A percentile compares a stretch with the other conserved stretches of the same genome.
Conservation (phyloP, 1,140 invertebrate species). For the Conopomorpha cramerella region DNA sequence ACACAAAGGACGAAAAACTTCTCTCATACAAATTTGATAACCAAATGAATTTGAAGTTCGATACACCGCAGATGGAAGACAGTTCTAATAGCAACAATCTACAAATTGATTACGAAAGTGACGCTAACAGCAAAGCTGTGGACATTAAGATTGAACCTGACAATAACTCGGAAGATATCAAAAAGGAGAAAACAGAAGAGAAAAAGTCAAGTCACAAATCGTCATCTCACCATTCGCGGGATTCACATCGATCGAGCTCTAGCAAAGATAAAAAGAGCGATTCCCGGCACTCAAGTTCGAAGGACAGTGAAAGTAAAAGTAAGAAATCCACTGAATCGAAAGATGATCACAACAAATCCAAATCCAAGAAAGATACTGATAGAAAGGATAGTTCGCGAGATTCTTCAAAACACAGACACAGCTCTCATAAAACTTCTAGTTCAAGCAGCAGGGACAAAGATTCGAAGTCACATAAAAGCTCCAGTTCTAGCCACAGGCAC, state of each 20-base stretch:
- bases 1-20: conserved; percentile 25
- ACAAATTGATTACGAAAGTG: conserved; percentile 50
- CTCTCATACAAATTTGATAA: conserved; percentile 36
- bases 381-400: conserved; percentile 50
- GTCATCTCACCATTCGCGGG: conserved; percentile 40
- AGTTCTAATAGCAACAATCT: conserved; percentile 45
- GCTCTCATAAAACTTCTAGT: conserved; percentile 37
- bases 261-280: conserved; percentile 50
- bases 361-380: conserved; percentile 36
- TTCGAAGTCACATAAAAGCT: conserved; percentile 43
- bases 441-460: conserved; percentile 27
- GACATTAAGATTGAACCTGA: conserved; percentile 19
- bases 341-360: conserved; percentile 44
- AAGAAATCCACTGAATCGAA: conserved; percentile 37
- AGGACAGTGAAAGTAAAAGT: conserved; percentile 35
- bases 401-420: conserved; percentile 37
- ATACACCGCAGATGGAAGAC: conserved; percentile 40
- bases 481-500: conserved; percentile 39
- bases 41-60: conserved; percentile 38
- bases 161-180: conserved; percentile 30
- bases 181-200: conserved; percentile 25
- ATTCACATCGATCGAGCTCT: conserved; percentile 33
- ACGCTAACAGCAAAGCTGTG: conserved; percentile 39
- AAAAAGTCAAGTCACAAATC: conserved; percentile 40
- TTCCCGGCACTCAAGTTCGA: conserved; percentile 42